Percentiles rank a stretch among this genome's conserved stretches.
Conservation (phyloP, 1,140 invertebrate species). For the Drosophila ironensis region DNA sequence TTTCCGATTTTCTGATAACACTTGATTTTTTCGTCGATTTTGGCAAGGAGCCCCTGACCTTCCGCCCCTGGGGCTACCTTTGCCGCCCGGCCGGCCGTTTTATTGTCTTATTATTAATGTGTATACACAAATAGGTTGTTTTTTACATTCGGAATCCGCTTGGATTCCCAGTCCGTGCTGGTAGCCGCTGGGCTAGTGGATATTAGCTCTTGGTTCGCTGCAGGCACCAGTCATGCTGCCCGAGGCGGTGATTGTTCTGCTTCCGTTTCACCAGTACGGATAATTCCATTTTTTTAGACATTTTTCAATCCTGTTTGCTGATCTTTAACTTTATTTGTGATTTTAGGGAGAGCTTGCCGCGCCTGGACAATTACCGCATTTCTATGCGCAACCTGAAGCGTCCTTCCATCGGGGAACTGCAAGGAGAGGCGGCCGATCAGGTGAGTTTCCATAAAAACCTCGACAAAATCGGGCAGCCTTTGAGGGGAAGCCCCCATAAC, state of each 20-base stretch:
- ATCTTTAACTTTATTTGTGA: constrained; percentile 8
- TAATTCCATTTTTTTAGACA: no score
- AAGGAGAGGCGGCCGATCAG: constrained; percentile 83
- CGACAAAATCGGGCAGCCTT: no score
- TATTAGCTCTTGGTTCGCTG: constrained; percentile 58
- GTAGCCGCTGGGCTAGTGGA: constrained; percentile 23
- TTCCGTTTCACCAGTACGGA: constrained; percentile 64
- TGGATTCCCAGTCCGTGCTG: constrained; percentile 25
- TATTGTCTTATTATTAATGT: constrained; percentile 47
- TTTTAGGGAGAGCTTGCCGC: constrained; percentile 85
- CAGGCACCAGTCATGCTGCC: constrained; percentile 61
- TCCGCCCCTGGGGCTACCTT: constrained; percentile 52
- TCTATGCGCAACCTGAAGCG: constrained; percentile 87
- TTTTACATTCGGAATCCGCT: constrained; percentile 26
- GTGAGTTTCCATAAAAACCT: constrained; percentile 44
- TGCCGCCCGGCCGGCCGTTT: constrained; percentile 34
- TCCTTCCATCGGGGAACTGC: constrained; percentile 88
- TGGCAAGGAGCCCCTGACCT: constrained; percentile 35
- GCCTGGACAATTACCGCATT: constrained; percentile 95
- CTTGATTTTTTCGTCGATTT: constrained; percentile 37
- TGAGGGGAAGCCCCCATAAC: background rate
- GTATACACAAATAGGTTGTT: constrained; percentile 37
- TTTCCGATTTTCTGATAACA: constrained; percentile 38
- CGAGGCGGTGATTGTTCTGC: constrained; percentile 56
- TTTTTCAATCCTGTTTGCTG: no score